Evolutionary conservation across 2,113 vertebrate genomes (phyloP).

Genomic region (Dolichotis patagonum): DNA sequence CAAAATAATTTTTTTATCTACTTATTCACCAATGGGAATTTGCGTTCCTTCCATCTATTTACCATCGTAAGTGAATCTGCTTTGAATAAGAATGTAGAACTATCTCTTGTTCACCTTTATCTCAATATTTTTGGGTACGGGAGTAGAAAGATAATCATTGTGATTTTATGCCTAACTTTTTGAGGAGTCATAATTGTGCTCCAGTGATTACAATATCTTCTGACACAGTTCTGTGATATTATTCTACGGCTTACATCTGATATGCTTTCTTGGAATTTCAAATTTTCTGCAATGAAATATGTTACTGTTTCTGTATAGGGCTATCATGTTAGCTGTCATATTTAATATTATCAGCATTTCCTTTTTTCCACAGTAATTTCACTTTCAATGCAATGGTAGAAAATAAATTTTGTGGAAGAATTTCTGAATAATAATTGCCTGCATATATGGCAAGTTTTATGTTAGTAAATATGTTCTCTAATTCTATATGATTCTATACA

Average conservation of each 20-base stretch:
- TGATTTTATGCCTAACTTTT: neutral
- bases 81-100: neutral
- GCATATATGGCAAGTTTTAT: neutral
- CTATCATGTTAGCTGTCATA: neutral
- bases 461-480: neutral
- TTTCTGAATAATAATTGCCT: constrained; percentile 25
- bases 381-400: neutral
- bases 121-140: neutral
- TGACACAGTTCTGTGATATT: neutral
- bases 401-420: neutral
- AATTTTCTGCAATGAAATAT: neutral
- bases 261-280: neutral
- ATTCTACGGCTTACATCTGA: neutral
- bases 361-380: neutral
- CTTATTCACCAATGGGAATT: neutral
- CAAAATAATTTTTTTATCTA: neutral
- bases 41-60: neutral
- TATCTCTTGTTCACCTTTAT: neutral
- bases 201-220: neutral
- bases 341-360: neutral
- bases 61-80: neutral
- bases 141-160: neutral
- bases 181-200: neutral
- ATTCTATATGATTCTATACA: neutral
- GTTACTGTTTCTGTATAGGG: neutral